Conservation (phyloP, 1,140 invertebrate genomes). For the Ceratosolen fusciceps region DNA sequence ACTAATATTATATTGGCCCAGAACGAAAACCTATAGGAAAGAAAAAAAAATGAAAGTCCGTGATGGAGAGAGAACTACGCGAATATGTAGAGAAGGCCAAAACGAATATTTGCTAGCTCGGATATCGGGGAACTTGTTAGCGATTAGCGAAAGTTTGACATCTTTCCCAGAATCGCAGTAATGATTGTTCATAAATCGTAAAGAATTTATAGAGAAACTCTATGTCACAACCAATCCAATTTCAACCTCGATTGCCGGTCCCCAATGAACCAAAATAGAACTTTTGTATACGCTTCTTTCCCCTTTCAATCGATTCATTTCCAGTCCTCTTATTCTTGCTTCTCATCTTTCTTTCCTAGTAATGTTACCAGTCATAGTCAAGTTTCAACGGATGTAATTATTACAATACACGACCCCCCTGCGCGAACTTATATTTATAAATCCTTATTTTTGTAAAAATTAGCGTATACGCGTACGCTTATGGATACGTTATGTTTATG, state of each 20-base stretch:
- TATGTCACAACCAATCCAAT: slow-evolving; percentile 36
- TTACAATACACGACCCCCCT: too few relatives aligned
- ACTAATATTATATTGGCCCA: not conserved
- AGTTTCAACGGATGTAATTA: too few relatives aligned
- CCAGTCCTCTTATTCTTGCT: too few relatives aligned
- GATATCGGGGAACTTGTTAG: slow-evolving; percentile 18
- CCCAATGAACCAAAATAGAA: slow-evolving; percentile 6
- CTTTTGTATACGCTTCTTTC: slow-evolving; percentile 16
- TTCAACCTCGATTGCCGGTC: not conserved
- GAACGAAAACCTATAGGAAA: not conserved
- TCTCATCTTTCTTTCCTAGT: too few relatives aligned
- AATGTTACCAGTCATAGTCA: not conserved
- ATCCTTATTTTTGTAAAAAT: too few relatives aligned
- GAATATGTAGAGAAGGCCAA: not conserved
- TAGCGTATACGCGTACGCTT: not conserved
- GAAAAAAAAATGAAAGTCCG: not conserved
- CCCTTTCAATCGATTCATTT: not conserved
- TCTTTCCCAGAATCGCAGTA: slow-evolving; percentile 30
- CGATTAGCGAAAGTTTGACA: slow-evolving; percentile 44
- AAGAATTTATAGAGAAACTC: slow-evolving; percentile 39
- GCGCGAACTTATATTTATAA: too few relatives aligned
- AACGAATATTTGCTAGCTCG: not conserved
- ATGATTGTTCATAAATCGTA: slow-evolving; percentile 47
- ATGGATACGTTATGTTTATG: not conserved
- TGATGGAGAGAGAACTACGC: not conserved